Evolutionary conservation across 2,888 invertebrate species (phyloP).

Genomic region (Caradrina kadenii): DNA sequence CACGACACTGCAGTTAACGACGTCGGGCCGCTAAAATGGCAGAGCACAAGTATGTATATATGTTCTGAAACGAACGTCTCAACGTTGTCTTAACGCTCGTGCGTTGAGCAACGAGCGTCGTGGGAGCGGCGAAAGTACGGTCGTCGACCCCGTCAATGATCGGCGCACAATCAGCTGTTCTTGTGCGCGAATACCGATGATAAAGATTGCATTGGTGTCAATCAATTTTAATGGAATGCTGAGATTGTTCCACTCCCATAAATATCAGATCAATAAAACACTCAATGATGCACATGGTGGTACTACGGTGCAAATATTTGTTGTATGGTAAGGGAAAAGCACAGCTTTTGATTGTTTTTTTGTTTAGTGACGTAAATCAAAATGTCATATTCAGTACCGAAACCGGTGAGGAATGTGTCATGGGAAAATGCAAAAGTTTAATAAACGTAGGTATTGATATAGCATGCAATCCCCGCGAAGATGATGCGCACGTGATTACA

Average conservation of each 20-base stretch:
- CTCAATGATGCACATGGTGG: not conserved
- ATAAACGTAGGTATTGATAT: conserved; percentile 14
- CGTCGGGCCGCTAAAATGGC: conserved; percentile 58
- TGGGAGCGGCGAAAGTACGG: conserved; percentile 89
- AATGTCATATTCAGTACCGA: conserved; percentile 7
- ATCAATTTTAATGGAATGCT: conserved; percentile 63
- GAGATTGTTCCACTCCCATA: conserved; percentile 32
- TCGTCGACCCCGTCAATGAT: conserved; percentile 83
- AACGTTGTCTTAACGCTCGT: conserved; percentile 75
- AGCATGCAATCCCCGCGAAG: conserved; percentile 31
- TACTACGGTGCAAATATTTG: conserved; percentile 12
- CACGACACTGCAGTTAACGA: conserved; percentile 37
- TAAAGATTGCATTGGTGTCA: conserved; percentile 69
- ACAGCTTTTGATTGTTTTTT: conserved; percentile 2
- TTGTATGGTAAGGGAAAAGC: conserved; percentile 3
- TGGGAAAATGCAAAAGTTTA: conserved; percentile 28
- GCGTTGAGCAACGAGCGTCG: conserved; percentile 83
- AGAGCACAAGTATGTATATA: conserved; percentile 51
- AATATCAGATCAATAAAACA: conserved; percentile 24
- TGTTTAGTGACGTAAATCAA: not conserved
- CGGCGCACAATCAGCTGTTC: conserved; percentile 88
- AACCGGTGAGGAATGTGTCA: conserved; percentile 17
- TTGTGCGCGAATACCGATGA: conserved; percentile 75
- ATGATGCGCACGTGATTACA: conserved; percentile 69
- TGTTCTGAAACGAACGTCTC: conserved; percentile 45